A percentile compares a stretch with the other conserved stretches of the same genome.
These are phyloP conservation scores for Ctenicera cuprea DNA, from an alignment of 2,888 invertebrate species.

Conservation along the genomic window DNA sequence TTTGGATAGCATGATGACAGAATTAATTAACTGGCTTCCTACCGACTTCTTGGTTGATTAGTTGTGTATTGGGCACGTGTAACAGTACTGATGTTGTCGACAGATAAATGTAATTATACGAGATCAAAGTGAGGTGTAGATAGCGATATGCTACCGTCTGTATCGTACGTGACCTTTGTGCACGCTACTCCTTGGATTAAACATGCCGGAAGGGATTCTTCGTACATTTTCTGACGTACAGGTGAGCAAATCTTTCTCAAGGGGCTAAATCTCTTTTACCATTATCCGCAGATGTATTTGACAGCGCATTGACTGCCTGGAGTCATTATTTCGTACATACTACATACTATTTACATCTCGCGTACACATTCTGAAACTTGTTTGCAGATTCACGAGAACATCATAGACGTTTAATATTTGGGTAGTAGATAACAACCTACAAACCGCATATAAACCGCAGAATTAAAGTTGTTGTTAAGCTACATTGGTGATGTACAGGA, in stretches of 20 bases:
- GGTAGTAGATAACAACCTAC: neutral
- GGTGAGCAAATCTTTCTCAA: conserved; percentile 61
- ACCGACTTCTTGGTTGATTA: conserved; percentile 54
- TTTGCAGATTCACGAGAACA: neutral
- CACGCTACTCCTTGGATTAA: conserved; percentile 63
- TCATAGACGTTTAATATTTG: conserved; percentile 1
- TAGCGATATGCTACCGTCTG: conserved; percentile 67
- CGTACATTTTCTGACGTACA: conserved; percentile 68
- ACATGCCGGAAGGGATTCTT: conserved; percentile 69
- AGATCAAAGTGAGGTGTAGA: conserved; percentile 60
- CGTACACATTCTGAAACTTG: neutral
- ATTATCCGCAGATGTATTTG: conserved; percentile 10
- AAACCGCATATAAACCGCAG: no score
- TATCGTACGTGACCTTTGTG: conserved; percentile 68
- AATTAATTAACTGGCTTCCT: conserved; percentile 51
- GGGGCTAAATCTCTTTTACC: conserved; percentile 9
- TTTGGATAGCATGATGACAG: conserved; percentile 50
- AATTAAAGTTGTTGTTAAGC: no score
- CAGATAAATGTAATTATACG: conserved; percentile 57
- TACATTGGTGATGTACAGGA: no score
- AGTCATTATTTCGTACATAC: neutral
- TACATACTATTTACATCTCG: conserved; percentile 18
- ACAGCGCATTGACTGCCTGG: conserved; percentile 2
- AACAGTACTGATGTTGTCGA: conserved; percentile 50
- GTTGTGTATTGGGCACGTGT: conserved; percentile 50